Evolutionary conservation across 2,888 invertebrate species (phyloP).

Genomic region (Xestia xanthographa): DNA sequence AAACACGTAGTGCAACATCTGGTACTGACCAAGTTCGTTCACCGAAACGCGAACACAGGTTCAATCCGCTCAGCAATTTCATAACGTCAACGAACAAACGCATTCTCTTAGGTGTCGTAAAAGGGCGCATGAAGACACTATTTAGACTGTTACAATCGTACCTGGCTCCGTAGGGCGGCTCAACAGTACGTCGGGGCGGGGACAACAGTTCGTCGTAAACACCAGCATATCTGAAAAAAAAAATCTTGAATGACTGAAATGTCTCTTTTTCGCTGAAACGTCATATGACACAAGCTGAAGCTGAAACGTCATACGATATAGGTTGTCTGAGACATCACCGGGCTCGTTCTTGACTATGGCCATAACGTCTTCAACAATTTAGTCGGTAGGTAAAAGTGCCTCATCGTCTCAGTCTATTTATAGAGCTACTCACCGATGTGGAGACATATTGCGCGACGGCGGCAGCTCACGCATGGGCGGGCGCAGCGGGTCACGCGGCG

Average conservation of each 20-base stretch:
- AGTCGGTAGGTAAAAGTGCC: background rate
- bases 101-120: constrained; percentile 73
- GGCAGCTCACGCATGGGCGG: constrained; percentile 69
- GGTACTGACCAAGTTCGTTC: constrained; percentile 58
- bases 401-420: background rate
- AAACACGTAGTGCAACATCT: constrained; percentile 45
- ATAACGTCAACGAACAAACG: constrained; percentile 74
- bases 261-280: background rate
- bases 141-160: constrained; percentile 88
- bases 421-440: constrained; percentile 77
- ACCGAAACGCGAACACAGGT: constrained; percentile 78
- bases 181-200: constrained; percentile 87
- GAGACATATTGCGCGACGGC: constrained; percentile 75
- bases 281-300: background rate
- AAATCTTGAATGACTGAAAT: background rate
- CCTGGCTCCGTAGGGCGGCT: constrained; percentile 89
- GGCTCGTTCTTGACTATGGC: background rate
- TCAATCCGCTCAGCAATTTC: constrained; percentile 86
- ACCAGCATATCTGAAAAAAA: constrained; percentile 81
- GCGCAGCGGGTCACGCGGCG: constrained; percentile 73
- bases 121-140: constrained; percentile 81
- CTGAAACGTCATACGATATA: background rate
- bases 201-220: constrained; percentile 89
- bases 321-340: background rate
- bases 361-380: background rate